A percentile compares a stretch with the other conserved stretches of the same genome.
Evolutionary conservation across 2,888 invertebrate genomes (phyloP).

Genomic region (Synergus japonicus): DNA sequence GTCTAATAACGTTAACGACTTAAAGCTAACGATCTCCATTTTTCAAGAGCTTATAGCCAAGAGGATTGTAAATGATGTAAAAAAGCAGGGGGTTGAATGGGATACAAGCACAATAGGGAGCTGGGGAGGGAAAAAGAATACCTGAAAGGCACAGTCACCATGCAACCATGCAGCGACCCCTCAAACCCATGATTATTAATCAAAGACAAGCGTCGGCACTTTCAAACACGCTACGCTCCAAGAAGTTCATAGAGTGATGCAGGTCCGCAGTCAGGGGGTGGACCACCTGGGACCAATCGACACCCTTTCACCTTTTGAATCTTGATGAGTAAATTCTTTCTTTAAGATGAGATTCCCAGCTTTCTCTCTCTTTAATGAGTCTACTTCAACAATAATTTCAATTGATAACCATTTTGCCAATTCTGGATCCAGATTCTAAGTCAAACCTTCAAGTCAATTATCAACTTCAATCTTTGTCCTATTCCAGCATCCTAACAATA

Average conservation of each 20-base stretch:
- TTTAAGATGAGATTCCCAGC: neutral
- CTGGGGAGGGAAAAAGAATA: conserved; percentile 22
- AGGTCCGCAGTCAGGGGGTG: neutral
- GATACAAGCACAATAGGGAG: conserved; percentile 29
- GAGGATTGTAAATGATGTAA: conserved; percentile 13
- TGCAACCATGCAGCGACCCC: conserved; percentile 55
- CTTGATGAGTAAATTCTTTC: conserved; percentile 21
- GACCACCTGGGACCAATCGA: conserved; percentile 35
- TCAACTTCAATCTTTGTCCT: too few relatives aligned
- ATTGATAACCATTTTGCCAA: too few relatives aligned
- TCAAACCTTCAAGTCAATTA: too few relatives aligned
- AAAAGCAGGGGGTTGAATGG: neutral
- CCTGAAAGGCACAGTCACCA: conserved; percentile 41
- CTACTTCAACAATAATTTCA: too few relatives aligned
- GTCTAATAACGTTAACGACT: neutral
- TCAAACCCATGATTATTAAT: conserved; percentile 61
- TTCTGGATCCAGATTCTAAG: neutral
- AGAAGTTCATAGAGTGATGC: conserved; percentile 8
- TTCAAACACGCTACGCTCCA: conserved; percentile 46
- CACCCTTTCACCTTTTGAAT: conserved; percentile 24
- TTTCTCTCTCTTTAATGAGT: neutral
- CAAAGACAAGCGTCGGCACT: conserved; percentile 58
- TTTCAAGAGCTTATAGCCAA: conserved; percentile 8
- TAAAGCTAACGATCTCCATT: conserved; percentile 1
- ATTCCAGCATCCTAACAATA: neutral